phyloP scores from a whole-genome alignment of 92 coral and sea anemone genomes.

The Palythoa grandis region DNA sequence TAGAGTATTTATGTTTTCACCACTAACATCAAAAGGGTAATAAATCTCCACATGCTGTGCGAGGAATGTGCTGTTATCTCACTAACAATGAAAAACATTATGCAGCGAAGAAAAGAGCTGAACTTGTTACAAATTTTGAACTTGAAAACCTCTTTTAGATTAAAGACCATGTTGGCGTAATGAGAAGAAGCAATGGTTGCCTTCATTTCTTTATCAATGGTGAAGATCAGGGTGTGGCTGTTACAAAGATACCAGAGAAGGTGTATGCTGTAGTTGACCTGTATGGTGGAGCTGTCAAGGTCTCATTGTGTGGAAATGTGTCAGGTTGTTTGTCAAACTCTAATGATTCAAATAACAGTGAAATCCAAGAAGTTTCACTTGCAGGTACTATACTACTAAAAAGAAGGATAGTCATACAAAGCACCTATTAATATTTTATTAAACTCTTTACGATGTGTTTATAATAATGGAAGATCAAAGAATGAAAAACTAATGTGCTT shows the following conservation, averaged over 20 bases:
- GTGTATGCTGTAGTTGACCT: conserved; percentile 92
- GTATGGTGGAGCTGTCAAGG: conserved; percentile 90
- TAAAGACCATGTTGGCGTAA: conserved; percentile 85
- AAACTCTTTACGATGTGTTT: background rate
- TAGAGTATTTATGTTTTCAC: background rate
- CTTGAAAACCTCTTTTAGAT: conserved; percentile 33
- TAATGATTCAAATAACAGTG: conserved; percentile 1
- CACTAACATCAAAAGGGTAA: too few species aligned
- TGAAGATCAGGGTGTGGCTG: conserved; percentile 87
- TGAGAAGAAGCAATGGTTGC: conserved; percentile 68
- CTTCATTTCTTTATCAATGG: conserved; percentile 90
- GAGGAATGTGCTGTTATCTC: too few species aligned
- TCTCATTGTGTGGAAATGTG: conserved; percentile 61
- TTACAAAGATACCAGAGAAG: conserved; percentile 61
- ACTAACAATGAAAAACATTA: too few species aligned
- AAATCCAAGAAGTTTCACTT: conserved; percentile 7
- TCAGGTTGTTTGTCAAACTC: background rate
- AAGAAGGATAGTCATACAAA: too few species aligned
- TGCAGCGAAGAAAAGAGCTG: background rate
- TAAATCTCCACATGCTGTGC: too few species aligned
- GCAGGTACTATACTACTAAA: background rate
- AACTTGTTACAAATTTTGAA: background rate
- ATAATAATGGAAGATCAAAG: background rate
- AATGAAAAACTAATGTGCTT: too few species aligned
- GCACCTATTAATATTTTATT: too few species aligned